A percentile compares a stretch with the other conserved stretches of the same genome.
Evolutionary conservation across 2,797 vertebrate species (phyloP).

Genomic region (Apodemus agrarius): DNA sequence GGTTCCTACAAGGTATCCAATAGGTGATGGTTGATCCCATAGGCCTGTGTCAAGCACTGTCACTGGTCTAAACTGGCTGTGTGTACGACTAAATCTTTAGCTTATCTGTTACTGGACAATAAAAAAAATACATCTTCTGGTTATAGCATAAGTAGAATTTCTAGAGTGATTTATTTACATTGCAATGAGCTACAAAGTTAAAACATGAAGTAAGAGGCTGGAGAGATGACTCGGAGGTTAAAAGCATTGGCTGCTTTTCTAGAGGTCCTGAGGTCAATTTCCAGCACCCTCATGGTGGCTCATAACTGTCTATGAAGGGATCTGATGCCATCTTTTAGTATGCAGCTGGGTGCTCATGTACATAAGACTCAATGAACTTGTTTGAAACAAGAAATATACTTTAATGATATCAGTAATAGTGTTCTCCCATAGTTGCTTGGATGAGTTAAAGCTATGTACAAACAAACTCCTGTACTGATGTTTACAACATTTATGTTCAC

Average conservation of each 20-base stretch:
- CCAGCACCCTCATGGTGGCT: neutral
- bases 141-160: neutral
- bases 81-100: neutral
- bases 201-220: neutral
- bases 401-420: neutral
- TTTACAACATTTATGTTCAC: neutral
- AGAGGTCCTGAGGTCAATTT: neutral
- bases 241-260: neutral
- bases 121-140: neutral
- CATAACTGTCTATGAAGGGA: neutral
- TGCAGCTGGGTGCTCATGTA: neutral
- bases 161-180: neutral
- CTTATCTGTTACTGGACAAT: neutral
- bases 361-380: neutral
- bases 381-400: constrained; percentile 37
- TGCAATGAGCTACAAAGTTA: neutral
- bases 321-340: neutral
- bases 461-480: neutral
- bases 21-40: too few relatives aligned
- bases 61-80: neutral
- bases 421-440: neutral
- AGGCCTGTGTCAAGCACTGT: neutral
- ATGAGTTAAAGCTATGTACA: neutral
- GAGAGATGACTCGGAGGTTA: neutral
- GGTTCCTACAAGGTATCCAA: neutral